Conservation (phyloP, 2,797 vertebrate genomes). For the Urophycis tenuis region DNA sequence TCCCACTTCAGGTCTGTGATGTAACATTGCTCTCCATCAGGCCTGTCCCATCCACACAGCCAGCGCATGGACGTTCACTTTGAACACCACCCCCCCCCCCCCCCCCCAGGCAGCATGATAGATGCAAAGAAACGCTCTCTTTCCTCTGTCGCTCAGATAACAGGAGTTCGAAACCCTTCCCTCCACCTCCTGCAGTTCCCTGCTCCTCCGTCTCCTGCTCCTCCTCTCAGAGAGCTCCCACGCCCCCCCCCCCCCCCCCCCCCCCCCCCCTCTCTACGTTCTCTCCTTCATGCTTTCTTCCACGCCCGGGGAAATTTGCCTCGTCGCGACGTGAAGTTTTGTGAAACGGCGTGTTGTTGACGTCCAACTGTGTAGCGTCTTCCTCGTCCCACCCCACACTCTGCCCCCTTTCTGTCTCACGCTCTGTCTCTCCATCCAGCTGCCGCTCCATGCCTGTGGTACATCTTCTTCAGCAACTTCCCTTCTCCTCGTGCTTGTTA, state of each 20-base stretch:
- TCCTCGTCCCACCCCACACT: background rate
- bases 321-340: background rate
- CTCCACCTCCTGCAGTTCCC: too few relatives aligned
- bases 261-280: constrained; percentile 13
- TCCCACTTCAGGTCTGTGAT: constrained; percentile 7
- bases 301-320: background rate
- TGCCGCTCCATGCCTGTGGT: background rate
- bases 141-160: constrained; percentile 24
- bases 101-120: constrained; percentile 18
- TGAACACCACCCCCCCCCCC: too few relatives aligned
- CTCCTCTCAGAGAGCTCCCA: constrained; percentile 5
- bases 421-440: constrained; percentile 2
- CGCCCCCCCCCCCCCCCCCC: too few relatives aligned
- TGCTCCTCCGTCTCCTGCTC: background rate
- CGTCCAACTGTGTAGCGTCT: background rate
- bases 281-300: background rate
- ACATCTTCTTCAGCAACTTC: background rate
- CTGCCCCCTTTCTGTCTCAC: background rate
- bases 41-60: constrained; percentile 15
- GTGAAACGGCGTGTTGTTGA: background rate
- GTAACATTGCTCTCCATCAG: constrained; percentile 11
- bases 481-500: background rate
- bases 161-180: background rate
- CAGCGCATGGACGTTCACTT: background rate
- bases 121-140: constrained; percentile 39